A percentile compares a stretch with the other conserved stretches of the same genome.
phyloP scores from a whole-genome alignment of 2,113 vertebrate species.

The Nettapus auritus region DNA sequence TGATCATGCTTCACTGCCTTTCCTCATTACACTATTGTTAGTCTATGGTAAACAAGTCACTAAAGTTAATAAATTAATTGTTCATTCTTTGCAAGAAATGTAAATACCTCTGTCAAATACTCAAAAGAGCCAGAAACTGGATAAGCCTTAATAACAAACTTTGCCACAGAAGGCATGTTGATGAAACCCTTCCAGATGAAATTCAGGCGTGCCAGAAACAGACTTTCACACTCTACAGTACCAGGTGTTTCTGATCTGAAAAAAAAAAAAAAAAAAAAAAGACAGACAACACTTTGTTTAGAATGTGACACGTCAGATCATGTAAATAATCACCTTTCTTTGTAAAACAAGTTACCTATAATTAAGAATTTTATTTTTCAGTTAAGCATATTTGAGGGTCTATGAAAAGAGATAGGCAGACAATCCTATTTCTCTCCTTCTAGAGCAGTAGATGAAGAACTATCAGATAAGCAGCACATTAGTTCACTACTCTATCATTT shows the following conservation, averaged over 20 bases:
- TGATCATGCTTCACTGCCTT: neutral
- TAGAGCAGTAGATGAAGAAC: neutral
- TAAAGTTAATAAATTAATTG: neutral
- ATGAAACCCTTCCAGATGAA: conserved; percentile 94
- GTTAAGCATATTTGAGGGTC: neutral
- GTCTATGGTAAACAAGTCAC: neutral
- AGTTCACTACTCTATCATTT: neutral
- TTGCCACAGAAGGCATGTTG: conserved; percentile 96
- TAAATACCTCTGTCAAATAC: conserved; percentile 88
- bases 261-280: neutral
- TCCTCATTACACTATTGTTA: neutral
- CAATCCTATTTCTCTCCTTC: neutral
- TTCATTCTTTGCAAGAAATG: neutral
- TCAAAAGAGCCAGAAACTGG: conserved; percentile 94
- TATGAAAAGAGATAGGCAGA: neutral
- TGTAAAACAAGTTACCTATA: neutral
- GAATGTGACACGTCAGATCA: neutral
- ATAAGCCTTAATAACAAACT: conserved; percentile 94
- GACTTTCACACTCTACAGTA: conserved; percentile 87
- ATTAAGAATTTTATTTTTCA: neutral
- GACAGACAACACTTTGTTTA: neutral
- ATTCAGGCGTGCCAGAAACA: conserved; percentile 89
- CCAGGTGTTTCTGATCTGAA: conserved; percentile 81
- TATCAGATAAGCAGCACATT: neutral
- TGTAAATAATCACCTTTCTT: neutral